Conservation (phyloP, 2,113 vertebrate genomes). For the Marmota flaviventris region DNA sequence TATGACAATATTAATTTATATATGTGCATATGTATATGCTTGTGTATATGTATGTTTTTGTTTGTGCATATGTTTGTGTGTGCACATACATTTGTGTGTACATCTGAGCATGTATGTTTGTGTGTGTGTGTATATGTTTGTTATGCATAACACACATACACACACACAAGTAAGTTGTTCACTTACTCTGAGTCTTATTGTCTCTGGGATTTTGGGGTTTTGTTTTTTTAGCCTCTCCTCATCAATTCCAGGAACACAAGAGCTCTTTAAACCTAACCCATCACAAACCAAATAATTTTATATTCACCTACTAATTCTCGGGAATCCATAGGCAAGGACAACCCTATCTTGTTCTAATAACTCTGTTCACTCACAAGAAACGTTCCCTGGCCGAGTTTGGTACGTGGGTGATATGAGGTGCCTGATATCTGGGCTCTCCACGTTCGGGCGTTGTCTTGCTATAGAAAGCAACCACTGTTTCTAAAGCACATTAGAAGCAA, state of each 20-base stretch:
- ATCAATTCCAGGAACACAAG: not conserved
- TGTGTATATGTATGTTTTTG: too few species aligned
- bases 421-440: not conserved
- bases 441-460: not conserved
- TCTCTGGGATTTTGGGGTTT: not conserved
- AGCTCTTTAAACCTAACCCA: not conserved
- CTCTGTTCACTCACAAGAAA: not conserved
- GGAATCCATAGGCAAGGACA: not conserved
- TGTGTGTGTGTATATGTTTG: too few species aligned
- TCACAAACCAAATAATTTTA: not conserved
- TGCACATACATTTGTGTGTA: too few species aligned
- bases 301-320: not conserved
- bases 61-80: too few species aligned
- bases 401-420: rapidly evolving
- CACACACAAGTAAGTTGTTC: not conserved
- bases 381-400: rapidly evolving
- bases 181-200: not conserved
- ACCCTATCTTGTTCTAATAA: not conserved
- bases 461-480: not conserved
- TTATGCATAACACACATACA: too few species aligned
- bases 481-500: not conserved
- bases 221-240: not conserved
- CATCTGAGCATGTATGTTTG: too few species aligned
- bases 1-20: too few species aligned
- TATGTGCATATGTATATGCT: too few species aligned